Base-by-base conservation (phyloP, 1,140 invertebrate genomes). In the Drosophila simulans region DNA sequence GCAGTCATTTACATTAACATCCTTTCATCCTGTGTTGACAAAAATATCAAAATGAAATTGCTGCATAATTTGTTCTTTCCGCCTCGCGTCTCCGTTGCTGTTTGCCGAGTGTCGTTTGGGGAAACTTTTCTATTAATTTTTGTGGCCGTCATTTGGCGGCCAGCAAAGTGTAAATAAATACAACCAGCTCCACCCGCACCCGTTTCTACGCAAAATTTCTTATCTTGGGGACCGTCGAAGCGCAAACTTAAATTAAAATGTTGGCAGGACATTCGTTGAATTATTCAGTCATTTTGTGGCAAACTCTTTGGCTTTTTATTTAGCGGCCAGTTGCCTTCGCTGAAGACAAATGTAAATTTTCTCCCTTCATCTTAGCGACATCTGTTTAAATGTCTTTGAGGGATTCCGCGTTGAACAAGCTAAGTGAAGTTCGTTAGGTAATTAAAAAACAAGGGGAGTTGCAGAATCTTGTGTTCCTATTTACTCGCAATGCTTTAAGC, bases 11-110 rank as follows among this genome's bases (percentile, higher is more conserved):
- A 89, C 84, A 89, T 89, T 80, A 89, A 89, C 85, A 89, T 82
- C 84, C 84, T 88, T 88, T 88, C 84, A 88, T 84, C 77, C 83
- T 74, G 60, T 66, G 56, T 63, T 64, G 68, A 72, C 62, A 69
- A 77, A 88, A 88, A 89, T 89, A 89, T 89, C 84, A 89, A 89
- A 89, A 89, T 89, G 84, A 89, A 89, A 89, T 89, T 89, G 84
- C 84, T 89, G 84, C 84, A 89, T 89, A 89, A 89, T 89, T 89
- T 89, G 84, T 80, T 74, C 80, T 84, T 89, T 80, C 80, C 83
- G 80, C 84, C 69, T 70, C 72, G 60, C 49, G 42, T 54, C 65
- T 42, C 22, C 54, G 43, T 78, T 82, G 62, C 63, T 79, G 62
- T 72, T 88, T 84, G 81, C 58, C 69, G 63, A 77, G 66, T 81